Conservation (phyloP, 2,113 vertebrate genomes). For the Emydocephalus ijimae region DNA sequence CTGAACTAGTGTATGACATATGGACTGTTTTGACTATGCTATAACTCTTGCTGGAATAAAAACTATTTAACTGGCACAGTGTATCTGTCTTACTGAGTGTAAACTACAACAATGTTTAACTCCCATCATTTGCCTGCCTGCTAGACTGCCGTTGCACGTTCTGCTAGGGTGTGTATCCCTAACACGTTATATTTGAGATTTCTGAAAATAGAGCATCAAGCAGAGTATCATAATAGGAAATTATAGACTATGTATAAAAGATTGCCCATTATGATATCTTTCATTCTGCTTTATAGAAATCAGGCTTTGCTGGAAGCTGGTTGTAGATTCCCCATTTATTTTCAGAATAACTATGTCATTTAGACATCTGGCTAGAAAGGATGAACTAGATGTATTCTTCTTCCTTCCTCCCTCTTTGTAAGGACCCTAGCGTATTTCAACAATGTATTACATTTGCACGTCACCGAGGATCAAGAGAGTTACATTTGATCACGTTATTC, state of each 20-base stretch:
- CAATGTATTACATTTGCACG: background rate
- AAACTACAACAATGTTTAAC: no score
- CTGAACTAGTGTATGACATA: no score
- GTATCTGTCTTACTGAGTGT: no score
- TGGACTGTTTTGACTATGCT: no score
- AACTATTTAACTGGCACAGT: no score
- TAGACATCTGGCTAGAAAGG: background rate
- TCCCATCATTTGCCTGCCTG: no score
- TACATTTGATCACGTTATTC: background rate
- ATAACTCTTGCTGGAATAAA: no score
- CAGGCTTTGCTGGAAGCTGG: background rate
- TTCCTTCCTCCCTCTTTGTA: background rate
- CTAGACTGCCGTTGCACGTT: no score
- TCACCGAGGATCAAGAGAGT: background rate
- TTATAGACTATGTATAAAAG: slow-evolving; percentile 8
- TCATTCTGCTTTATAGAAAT: slow-evolving; percentile 3
- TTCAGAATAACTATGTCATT: background rate
- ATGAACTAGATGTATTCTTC: background rate
- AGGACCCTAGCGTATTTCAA: background rate
- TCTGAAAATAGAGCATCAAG: background rate
- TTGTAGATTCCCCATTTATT: slow-evolving; percentile 1
- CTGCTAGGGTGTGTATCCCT: no score
- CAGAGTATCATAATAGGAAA: background rate
- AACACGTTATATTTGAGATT: slow-evolving; percentile 13
- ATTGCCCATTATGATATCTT: background rate